Evolutionary conservation across 1,140 invertebrate species (phyloP), one percentile per base, ranked within the genome.

Genomic region (Elymnias hypermnestra): DNA sequence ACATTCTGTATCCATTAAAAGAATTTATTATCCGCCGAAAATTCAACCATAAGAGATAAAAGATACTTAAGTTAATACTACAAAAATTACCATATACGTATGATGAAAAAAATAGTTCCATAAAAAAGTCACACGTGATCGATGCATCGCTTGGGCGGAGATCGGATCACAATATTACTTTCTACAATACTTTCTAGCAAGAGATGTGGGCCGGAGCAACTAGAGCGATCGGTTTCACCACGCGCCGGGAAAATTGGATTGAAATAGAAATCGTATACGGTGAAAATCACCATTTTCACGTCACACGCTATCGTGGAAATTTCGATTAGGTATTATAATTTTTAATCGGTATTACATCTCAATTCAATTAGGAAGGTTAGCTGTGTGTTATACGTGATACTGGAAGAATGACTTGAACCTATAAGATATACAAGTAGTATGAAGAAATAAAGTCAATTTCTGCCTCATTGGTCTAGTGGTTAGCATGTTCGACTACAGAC

Each of bases 131-230:
- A 70, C 72, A 72, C 72, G 74, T 81, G 72, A 82, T 78, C 67
- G 61, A 75, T 75, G 77, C 59, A 72, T 75, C 66, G 70, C 46
- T 70, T 60, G 72, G 56, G 59, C 72, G 70, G 63, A 72, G 70
- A 77, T 68, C 64, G 63, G 57, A 63, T 63, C 62, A 63, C 71
- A 70, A 74, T 83, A 72, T 85, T 85, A 85, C 82, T 85, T 85
- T 85, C 82, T 83, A 84, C 68, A 61, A 79, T 77, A 83, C 78
- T 85, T 83, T 83, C 78, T 83, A 85, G 74, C 74, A 67, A 79
- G 78, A 83, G 78, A 83, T 83, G 78, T 85, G 77, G 78, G 77
- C 71, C 79, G 79, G 46, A 60, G 72, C 73, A 85, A 85, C 72
- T 83, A 56, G 82, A 83, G 74, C 82, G 76, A 82, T 84, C 75